Percentiles rank a stretch among this genome's conserved stretches.
Conservation (phyloP, 1,140 invertebrate species). For the Eufriesea mexicana region DNA sequence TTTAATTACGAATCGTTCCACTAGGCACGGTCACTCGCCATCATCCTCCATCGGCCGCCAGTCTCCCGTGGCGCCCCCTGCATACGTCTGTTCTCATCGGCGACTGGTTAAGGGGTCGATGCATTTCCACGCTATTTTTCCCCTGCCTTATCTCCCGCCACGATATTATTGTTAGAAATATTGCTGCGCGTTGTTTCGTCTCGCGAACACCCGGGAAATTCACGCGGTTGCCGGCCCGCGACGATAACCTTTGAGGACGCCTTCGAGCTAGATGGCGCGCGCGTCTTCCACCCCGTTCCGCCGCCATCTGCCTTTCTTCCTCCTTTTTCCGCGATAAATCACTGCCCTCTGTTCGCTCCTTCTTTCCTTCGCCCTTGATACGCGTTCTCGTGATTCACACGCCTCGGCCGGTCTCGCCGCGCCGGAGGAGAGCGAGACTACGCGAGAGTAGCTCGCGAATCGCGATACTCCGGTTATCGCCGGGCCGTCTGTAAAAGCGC, state of each 20-base stretch:
- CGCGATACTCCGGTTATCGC: conserved; percentile 15
- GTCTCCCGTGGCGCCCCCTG: too few relatives aligned
- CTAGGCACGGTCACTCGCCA: too few relatives aligned
- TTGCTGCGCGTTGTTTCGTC: conserved; percentile 18
- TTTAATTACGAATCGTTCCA: too few relatives aligned
- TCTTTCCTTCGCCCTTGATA: conserved; percentile 14
- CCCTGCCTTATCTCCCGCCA: conserved; percentile 6
- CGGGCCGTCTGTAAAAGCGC: neutral
- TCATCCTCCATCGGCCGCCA: too few relatives aligned
- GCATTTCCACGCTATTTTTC: conserved; percentile 50
- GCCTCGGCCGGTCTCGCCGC: neutral
- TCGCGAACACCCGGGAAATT: conserved; percentile 36
- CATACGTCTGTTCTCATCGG: neutral
- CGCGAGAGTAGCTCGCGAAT: neutral
- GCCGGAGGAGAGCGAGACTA: neutral
- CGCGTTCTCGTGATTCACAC: neutral
- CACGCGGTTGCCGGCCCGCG: neutral
- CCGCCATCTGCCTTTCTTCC: neutral
- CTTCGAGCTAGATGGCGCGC: too few relatives aligned
- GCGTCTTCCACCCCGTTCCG: neutral
- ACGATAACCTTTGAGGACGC: conserved; percentile 51
- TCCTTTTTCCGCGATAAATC: conserved; percentile 4
- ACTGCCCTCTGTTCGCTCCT: neutral
- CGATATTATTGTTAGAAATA: conserved; percentile 53
- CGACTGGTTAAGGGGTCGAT: conserved; percentile 5